phyloP scores from a whole-genome alignment of 2,797 vertebrate species.

The Argyrosomus regius region DNA sequence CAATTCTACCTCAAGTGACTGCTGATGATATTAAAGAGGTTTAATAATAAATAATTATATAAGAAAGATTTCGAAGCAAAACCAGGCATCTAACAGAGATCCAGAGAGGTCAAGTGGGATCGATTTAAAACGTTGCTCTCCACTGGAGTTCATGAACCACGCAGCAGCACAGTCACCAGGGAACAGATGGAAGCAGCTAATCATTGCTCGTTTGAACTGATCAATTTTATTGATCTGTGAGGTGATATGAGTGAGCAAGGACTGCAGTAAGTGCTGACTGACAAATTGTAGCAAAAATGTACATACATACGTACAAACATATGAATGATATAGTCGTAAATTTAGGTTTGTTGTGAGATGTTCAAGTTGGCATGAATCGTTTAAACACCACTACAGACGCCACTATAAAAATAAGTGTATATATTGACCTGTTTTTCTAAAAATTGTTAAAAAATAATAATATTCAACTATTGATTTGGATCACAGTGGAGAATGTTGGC shows the following conservation, averaged over 20 bases:
- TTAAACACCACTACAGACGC: background rate
- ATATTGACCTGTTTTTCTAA: slow-evolving; percentile 1
- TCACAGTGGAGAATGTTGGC: background rate
- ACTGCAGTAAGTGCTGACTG: background rate
- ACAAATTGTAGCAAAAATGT: background rate
- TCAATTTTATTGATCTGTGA: slow-evolving; percentile 48
- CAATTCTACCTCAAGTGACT: background rate
- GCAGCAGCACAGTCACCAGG: slow-evolving; percentile 29
- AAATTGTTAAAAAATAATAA: background rate
- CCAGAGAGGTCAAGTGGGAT: slow-evolving; percentile 3
- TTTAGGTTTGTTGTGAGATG: background rate
- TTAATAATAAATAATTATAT: background rate
- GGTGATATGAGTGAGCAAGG: slow-evolving; percentile 6
- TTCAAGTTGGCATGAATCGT: background rate
- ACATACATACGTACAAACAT: no score
- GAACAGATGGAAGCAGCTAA: slow-evolving; percentile 35
- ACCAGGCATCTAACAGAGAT: background rate
- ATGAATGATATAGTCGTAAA: background rate
- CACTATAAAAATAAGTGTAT: background rate
- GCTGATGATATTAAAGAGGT: background rate
- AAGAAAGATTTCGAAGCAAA: background rate
- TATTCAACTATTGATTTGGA: background rate
- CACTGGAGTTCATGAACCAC: slow-evolving; percentile 68
- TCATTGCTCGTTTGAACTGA: slow-evolving; percentile 35
- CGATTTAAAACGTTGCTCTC: slow-evolving; percentile 1